These are phyloP conservation scores for Ophion slaviceki DNA, from an alignment of 2,888 invertebrate species.

Conservation along the genomic window DNA sequence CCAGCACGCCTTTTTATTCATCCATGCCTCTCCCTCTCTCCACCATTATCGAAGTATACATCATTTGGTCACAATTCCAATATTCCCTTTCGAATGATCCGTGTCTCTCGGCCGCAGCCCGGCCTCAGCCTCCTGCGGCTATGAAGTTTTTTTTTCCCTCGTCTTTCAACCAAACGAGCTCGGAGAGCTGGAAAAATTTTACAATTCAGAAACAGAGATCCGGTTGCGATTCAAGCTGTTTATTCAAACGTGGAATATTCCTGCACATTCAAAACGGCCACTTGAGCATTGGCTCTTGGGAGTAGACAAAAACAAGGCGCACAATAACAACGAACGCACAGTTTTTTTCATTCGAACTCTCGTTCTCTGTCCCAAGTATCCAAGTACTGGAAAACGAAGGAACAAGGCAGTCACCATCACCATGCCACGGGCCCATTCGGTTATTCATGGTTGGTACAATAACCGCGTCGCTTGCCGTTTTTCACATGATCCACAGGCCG, in stretches of 20 bases:
- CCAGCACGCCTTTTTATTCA: not conserved
- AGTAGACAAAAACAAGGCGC: not conserved
- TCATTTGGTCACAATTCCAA: slow-evolving; percentile 35
- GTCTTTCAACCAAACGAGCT: not conserved
- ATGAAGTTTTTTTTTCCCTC: not conserved
- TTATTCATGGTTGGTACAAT: slow-evolving; percentile 6
- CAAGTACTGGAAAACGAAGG: not conserved
- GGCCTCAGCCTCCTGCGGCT: not conserved
- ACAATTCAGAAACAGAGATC: not conserved
- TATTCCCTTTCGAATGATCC: slow-evolving; percentile 37
- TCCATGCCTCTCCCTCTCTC: slow-evolving; percentile 1
- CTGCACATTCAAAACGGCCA: slow-evolving; percentile 26
- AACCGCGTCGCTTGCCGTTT: slow-evolving; percentile 23
- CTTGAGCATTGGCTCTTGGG: slow-evolving; percentile 26
- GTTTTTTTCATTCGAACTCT: not conserved
- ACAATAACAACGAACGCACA: not conserved
- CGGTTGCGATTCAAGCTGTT: slow-evolving; percentile 50
- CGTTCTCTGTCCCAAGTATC: not conserved
- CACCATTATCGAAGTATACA: slow-evolving; percentile 31
- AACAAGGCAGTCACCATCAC: not conserved
- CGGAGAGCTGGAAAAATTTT: not conserved
- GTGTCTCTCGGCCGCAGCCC: not conserved
- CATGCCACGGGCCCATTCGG: not conserved
- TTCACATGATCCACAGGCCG: not conserved
- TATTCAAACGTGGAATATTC: slow-evolving; percentile 65